Base-by-base conservation (phyloP, 2,797 vertebrate genomes). In the Pampus argenteus region DNA sequence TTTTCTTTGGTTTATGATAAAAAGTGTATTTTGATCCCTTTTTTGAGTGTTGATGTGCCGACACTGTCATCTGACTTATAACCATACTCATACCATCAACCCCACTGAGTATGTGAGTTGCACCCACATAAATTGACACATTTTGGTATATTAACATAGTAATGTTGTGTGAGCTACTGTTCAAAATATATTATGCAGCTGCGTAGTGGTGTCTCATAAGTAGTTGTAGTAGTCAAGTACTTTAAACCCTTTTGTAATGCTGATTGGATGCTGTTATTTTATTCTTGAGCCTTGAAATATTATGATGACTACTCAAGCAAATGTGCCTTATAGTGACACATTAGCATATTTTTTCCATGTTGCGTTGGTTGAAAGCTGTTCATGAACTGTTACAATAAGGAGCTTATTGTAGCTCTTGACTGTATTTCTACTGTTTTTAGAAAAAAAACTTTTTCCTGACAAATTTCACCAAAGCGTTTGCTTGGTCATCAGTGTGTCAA, bases 291-390 rank as follows among this genome's bases (percentile, higher is more conserved):
- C 85, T 83, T 4, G 70, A 40, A 70, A 48, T 57, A 48, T n/a
- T 14, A 8, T 4, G 42, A 78, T 61, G 57, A 49, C 67, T 72
- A 49, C 56, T 73, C 18, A 40, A 44, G 7, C 45, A 25, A 31
- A 25, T 17, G 81, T 86, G 86, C 85, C 87, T 86, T 75, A 14
- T 75, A 14, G 18, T 34, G 29, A 38, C 15, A 4, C 0, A 14
- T 17, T 51, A 48, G 18, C 26, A 28, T 51, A 55, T 25, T 11
- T 17, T 17, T 40, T 17, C 17, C 55, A 23, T 23, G 23, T 31
- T 40, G 20, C n/a, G 44, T 10, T 4, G 28, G 17, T 17, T 51
- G 9, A 34, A 49, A 50, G 11, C 29, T 28, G 25, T 48, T 54
- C 9, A 29, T 18, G n/a, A 22, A 34, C 15, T 9, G 17, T 42